These are phyloP conservation scores for Neosilurus mollespiculum DNA, from an alignment of 2,797 vertebrate genomes.

Conservation along the genomic window DNA sequence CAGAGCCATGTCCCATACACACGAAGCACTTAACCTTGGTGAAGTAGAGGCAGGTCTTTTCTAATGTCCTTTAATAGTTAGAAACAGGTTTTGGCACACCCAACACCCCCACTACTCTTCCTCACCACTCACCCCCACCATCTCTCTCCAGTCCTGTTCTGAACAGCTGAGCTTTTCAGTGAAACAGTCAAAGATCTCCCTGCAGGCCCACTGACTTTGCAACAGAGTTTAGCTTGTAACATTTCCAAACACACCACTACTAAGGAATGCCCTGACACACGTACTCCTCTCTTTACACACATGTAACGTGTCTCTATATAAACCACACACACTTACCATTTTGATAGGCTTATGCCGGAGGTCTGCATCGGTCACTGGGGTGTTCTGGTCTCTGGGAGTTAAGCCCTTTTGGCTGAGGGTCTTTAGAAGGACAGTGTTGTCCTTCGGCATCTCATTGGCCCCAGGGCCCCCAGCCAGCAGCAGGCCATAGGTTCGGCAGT, in stretches of 20 bases:
- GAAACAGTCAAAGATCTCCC: background rate
- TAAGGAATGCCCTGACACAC: background rate
- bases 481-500: constrained; percentile 83
- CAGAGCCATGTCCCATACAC: constrained; percentile 59
- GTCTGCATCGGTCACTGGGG: constrained; percentile 77
- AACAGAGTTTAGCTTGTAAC: background rate
- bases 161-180: background rate
- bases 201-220: no score
- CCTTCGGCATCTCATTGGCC: constrained; percentile 70
- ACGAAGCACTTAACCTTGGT: constrained; percentile 69
- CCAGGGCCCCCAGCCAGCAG: constrained; percentile 60
- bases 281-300: background rate
- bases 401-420: constrained; percentile 75
- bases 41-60: constrained; percentile 57
- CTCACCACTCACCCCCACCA: background rate
- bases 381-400: constrained; percentile 73
- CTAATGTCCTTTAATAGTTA: constrained; percentile 69
- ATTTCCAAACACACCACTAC: background rate
- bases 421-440: constrained; percentile 77
- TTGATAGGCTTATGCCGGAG: constrained; percentile 85
- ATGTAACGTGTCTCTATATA: background rate
- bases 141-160: background rate
- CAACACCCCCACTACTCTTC: constrained; percentile 19
- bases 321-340: constrained; percentile 76
- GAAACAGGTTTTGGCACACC: constrained; percentile 56